A percentile compares a stretch with the other conserved stretches of the same genome.
These are phyloP conservation scores for Atherix ibis DNA, from an alignment of 2,888 invertebrate genomes.

Conservation along the genomic window DNA sequence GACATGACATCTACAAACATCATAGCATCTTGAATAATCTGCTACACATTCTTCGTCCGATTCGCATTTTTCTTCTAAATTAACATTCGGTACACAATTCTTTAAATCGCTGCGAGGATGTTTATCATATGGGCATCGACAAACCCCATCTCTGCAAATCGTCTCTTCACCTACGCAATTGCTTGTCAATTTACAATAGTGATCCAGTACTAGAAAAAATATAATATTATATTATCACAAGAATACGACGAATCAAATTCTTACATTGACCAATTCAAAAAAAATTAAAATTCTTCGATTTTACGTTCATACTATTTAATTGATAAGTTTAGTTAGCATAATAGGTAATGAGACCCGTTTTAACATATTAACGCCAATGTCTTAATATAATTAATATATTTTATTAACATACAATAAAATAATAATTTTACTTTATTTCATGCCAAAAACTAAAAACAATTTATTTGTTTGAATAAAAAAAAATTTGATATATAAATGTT, in stretches of 20 bases:
- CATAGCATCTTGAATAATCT: constrained; percentile 22
- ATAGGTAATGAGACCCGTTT: too few species aligned
- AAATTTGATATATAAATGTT: constrained; percentile 1
- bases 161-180: constrained; percentile 26
- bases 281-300: too few species aligned
- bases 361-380: too few species aligned
- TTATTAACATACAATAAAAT: too few species aligned
- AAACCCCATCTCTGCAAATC: constrained; percentile 24
- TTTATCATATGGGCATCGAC: constrained; percentile 23
- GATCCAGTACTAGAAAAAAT: constrained; percentile 22
- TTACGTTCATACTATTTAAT: too few species aligned
- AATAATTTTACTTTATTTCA: neutral
- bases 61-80: constrained; percentile 21
- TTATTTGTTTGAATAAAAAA: neutral
- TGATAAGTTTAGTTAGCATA: too few species aligned
- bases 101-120: constrained; percentile 23
- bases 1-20: constrained; percentile 23
- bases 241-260: too few species aligned
- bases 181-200: constrained; percentile 22
- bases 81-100: constrained; percentile 21
- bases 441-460: neutral
- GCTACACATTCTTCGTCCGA: constrained; percentile 26
- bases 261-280: too few species aligned
- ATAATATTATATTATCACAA: constrained; percentile 4
- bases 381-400: too few species aligned